Conservation (phyloP, 2,113 vertebrate genomes). For the Otolemur garnettii region DNA sequence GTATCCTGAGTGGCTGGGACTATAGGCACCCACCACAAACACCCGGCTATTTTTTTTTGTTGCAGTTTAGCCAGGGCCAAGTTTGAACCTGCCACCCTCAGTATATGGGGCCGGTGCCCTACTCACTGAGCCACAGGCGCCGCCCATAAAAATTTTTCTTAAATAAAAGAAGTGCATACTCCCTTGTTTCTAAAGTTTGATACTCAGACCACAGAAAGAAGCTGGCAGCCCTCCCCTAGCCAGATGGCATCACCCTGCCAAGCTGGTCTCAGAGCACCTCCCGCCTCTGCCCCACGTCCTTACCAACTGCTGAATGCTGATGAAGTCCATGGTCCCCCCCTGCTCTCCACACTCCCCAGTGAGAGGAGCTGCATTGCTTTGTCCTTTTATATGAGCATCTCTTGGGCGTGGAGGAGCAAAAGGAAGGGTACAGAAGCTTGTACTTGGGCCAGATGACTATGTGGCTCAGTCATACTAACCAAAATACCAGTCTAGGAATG, state of each 20-base stretch:
- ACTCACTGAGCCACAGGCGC: no score
- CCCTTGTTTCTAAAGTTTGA: neutral
- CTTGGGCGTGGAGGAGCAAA: neutral
- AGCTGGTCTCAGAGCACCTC: neutral
- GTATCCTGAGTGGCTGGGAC: no score
- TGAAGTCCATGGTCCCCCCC: conserved; percentile 81
- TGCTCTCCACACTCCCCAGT: neutral
- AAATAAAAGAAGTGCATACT: neutral
- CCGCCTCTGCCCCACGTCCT: neutral
- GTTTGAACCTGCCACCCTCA: no score
- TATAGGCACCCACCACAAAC: no score
- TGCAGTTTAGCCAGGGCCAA: no score
- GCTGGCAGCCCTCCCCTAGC: neutral
- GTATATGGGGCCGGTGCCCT: no score
- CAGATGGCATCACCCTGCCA: neutral
- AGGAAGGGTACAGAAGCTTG: neutral
- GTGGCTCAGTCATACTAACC: conserved; percentile 63
- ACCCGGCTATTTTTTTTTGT: no score
- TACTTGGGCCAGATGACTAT: conserved; percentile 60
- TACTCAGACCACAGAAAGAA: neutral
- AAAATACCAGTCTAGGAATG: conserved; percentile 74
- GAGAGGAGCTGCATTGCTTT: neutral
- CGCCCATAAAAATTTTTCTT: no score
- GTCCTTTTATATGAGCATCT: conserved; percentile 65
- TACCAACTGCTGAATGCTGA: conserved; percentile 84